These are phyloP conservation scores for Cricetomys ansorgei DNA, from an alignment of 2,113 vertebrate species.

Conservation along the genomic window DNA sequence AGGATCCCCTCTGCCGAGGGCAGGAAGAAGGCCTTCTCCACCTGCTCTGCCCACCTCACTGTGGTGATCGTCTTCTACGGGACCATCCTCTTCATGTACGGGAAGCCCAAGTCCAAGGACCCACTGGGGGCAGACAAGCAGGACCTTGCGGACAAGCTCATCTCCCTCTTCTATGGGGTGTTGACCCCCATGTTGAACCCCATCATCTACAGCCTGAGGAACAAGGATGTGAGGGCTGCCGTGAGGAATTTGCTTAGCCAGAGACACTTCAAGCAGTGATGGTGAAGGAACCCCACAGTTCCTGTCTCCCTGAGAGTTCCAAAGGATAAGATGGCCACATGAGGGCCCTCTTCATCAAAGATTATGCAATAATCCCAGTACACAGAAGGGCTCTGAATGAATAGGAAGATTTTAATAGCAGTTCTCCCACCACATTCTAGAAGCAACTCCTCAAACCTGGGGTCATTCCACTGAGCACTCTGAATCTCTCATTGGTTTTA, in stretches of 20 bases:
- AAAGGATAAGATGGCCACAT: too few relatives aligned
- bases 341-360: background rate
- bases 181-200: constrained; percentile 70
- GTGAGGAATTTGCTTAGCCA: background rate
- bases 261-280: background rate
- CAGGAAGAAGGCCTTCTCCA: constrained; percentile 71
- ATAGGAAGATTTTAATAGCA: background rate
- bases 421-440: background rate
- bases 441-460: background rate
- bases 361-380: background rate
- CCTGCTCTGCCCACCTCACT: constrained; percentile 71
- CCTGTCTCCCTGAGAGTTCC: background rate
- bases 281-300: background rate
- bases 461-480: background rate
- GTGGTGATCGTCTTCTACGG: constrained; percentile 26
- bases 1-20: constrained; percentile 65
- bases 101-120: constrained; percentile 72
- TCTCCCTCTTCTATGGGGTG: constrained; percentile 63
- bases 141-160: constrained; percentile 54
- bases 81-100: constrained; percentile 75
- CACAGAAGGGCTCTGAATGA: background rate
- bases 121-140: constrained; percentile 15
- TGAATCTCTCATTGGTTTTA: background rate
- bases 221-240: constrained; percentile 24
- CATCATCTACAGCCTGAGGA: constrained; percentile 69